phyloP scores from a whole-genome alignment of 2,888 invertebrate genomes.

The Melieria picta region DNA sequence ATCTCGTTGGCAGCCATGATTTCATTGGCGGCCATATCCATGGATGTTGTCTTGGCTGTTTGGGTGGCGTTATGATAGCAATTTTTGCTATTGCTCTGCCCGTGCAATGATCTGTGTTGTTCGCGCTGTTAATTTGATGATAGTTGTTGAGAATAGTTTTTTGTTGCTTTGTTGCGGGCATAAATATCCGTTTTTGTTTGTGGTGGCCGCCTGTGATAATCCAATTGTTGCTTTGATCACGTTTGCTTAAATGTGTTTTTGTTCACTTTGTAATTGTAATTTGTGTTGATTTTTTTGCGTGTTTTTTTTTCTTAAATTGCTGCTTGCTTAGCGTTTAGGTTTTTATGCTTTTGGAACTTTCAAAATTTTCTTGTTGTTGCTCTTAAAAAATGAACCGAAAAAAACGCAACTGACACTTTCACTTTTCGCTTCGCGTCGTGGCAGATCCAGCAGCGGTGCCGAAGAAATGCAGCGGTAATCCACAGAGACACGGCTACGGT shows the following conservation, averaged over 20 bases:
- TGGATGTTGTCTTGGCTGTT: slow-evolving; percentile 26
- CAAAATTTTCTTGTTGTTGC: slow-evolving; percentile 22
- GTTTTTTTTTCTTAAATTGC: slow-evolving; percentile 15
- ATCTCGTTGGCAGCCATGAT: slow-evolving; percentile 63
- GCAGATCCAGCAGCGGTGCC: not conserved
- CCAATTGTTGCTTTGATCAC: not conserved
- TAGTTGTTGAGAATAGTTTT: not conserved
- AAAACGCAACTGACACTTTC: slow-evolving; percentile 43
- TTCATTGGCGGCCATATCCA: slow-evolving; percentile 46
- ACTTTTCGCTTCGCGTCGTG: slow-evolving; percentile 33
- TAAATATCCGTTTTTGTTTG: not conserved
- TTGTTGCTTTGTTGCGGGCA: too few species aligned
- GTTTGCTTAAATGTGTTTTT: not conserved
- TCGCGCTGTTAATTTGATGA: not conserved
- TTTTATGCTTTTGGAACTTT: too few species aligned
- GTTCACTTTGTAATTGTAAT: not conserved
- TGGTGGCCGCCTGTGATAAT: not conserved
- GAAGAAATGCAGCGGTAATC: not conserved
- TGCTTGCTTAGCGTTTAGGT: too few species aligned
- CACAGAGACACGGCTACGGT: not conserved
- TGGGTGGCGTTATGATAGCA: too few species aligned
- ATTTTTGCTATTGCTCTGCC: too few species aligned
- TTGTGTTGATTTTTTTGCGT: slow-evolving; percentile 20
- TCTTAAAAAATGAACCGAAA: slow-evolving; percentile 16
- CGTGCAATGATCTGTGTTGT: not conserved